phyloP scores from a whole-genome alignment of 2,797 vertebrate species.

The Poecilia picta region DNA sequence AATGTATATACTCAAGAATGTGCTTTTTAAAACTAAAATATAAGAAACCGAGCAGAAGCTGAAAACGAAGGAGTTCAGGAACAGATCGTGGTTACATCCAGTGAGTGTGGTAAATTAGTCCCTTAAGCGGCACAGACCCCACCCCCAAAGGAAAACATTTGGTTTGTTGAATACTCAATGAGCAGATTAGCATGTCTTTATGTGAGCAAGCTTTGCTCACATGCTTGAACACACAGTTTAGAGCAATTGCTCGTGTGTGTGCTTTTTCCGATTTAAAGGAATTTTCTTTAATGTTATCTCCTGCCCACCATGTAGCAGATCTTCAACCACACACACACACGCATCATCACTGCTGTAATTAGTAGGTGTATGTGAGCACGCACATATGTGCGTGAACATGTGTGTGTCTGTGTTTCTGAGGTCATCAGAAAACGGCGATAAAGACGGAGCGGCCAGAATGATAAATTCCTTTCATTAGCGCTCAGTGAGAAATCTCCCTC shows the following conservation, averaged over 20 bases:
- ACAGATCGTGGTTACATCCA: conserved; percentile 60
- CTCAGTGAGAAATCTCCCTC: conserved; percentile 29
- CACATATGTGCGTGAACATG: not conserved
- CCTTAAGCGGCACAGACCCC: conserved; percentile 56
- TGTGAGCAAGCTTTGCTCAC: conserved; percentile 47
- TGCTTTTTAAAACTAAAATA: not conserved
- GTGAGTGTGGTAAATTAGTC: conserved; percentile 75
- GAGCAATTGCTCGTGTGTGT: conserved; percentile 37
- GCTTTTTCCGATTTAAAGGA: conserved; percentile 36
- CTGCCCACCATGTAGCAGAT: conserved; percentile 54
- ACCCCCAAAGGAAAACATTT: conserved; percentile 75
- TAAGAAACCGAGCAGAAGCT: conserved; percentile 31
- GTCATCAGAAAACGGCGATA: conserved; percentile 88
- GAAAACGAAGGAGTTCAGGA: conserved; percentile 42
- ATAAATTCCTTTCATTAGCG: conserved; percentile 79
- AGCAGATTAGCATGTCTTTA: conserved; percentile 78
- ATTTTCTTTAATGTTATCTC: conserved; percentile 59
- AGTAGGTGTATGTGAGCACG: not conserved
- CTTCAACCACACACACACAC: conserved; percentile 37
- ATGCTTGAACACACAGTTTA: conserved; percentile 24
- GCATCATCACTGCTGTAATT: conserved; percentile 53
- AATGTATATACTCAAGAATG: not conserved
- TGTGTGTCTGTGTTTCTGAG: conserved; percentile 48
- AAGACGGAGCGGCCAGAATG: conserved; percentile 84
- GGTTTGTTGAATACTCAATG: conserved; percentile 80